A percentile compares a stretch with the other conserved stretches of the same genome.
Conservation (phyloP, 2,113 vertebrate species). For the Microtus oregoni region DNA sequence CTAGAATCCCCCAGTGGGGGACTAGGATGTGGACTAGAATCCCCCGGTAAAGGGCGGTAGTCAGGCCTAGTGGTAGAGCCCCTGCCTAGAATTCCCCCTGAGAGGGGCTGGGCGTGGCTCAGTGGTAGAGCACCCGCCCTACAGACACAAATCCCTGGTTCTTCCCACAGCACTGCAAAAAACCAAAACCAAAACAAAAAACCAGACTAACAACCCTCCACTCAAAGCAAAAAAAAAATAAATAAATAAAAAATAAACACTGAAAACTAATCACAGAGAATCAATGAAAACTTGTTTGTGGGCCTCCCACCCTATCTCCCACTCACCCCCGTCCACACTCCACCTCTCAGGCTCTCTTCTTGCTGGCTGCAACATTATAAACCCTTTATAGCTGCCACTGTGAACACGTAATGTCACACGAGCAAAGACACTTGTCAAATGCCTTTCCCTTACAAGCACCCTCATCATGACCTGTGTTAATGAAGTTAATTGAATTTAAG, state of each 20-base stretch:
- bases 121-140: not conserved
- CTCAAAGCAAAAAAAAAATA: not conserved
- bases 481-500: constrained; percentile 99
- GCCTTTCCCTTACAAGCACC: constrained; percentile 89
- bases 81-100: too few species aligned
- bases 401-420: constrained; percentile 83
- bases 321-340: not conserved
- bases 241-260: not conserved
- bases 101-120: not conserved
- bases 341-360: not conserved
- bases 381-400: constrained; percentile 73
- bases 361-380: constrained; percentile 59
- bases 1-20: not conserved
- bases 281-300: constrained; percentile 14
- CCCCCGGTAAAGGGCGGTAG: too few species aligned
- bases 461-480: constrained; percentile 94
- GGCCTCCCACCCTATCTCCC: not conserved
- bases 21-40: too few species aligned
- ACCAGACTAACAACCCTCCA: not conserved
- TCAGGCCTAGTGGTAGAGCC: too few species aligned
- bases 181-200: too few species aligned
- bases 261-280: not conserved
- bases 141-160: not conserved
- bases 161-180: not conserved
- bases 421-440: constrained; percentile 89